A percentile compares a stretch with the other conserved stretches of the same genome.
phyloP scores from a whole-genome alignment of 1,140 invertebrate genomes.

The Drosophila takahashii region DNA sequence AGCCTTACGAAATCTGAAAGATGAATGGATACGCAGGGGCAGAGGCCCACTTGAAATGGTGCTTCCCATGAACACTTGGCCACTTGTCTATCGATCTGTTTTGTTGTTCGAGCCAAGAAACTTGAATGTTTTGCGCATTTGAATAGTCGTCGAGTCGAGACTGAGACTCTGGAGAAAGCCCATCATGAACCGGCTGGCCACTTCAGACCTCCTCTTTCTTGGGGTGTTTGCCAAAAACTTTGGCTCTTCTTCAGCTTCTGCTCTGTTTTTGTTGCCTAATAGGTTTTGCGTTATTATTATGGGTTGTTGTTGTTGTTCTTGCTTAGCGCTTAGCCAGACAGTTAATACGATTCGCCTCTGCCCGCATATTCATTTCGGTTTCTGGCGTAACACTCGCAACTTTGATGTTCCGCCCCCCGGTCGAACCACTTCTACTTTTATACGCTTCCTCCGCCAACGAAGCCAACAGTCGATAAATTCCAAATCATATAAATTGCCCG shows the following conservation, averaged over 20 bases:
- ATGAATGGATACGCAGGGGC: slow-evolving; percentile 12
- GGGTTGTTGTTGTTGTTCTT: slow-evolving; percentile 46
- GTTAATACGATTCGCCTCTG: slow-evolving; percentile 64
- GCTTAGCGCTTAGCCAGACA: slow-evolving; percentile 55
- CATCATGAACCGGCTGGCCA: slow-evolving; percentile 20
- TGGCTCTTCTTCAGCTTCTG: neutral
- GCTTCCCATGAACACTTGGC: slow-evolving; percentile 39
- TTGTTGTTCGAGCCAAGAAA: slow-evolving; percentile 36
- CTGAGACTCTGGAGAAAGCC: slow-evolving; percentile 21
- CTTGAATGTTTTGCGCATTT: slow-evolving; percentile 60
- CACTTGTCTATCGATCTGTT: slow-evolving; percentile 55
- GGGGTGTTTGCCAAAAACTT: slow-evolving; percentile 39
- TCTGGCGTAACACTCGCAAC: slow-evolving; percentile 46
- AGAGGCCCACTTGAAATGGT: slow-evolving; percentile 30
- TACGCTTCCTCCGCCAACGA: slow-evolving; percentile 15
- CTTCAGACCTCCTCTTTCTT: slow-evolving; percentile 29
- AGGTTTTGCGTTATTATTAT: slow-evolving; percentile 75
- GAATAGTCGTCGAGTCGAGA: slow-evolving; percentile 19
- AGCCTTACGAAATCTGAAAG: slow-evolving; percentile 34
- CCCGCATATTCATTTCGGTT: slow-evolving; percentile 59
- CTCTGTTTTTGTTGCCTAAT: slow-evolving; percentile 58
- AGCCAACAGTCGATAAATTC: slow-evolving; percentile 41
- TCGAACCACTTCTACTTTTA: slow-evolving; percentile 65
- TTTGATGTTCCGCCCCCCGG: slow-evolving; percentile 49
- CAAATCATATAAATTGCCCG: slow-evolving; percentile 71